Evolutionary conservation across 2,113 vertebrate species (phyloP).

Genomic region (Tinamus guttatus): DNA sequence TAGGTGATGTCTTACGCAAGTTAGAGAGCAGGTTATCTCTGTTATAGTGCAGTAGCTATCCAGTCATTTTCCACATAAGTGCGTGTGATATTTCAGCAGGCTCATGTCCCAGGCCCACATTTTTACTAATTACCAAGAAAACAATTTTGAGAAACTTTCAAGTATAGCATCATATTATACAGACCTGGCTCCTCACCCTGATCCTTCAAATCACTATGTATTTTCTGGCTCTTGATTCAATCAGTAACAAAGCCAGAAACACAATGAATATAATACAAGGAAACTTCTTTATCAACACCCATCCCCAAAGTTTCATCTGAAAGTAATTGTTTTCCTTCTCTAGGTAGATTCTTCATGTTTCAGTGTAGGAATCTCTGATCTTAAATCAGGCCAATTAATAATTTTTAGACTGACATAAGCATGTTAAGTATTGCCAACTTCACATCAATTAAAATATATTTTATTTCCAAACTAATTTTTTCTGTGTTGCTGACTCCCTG

Average conservation of each 20-base stretch:
- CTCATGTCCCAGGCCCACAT: neutral
- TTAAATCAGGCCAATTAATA: slow-evolving; percentile 40
- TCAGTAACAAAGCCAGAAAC: slow-evolving; percentile 68
- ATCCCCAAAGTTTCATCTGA: slow-evolving; percentile 50
- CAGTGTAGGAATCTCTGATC: slow-evolving; percentile 35
- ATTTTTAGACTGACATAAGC: slow-evolving; percentile 17
- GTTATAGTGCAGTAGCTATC: neutral
- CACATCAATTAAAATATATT: slow-evolving; percentile 15
- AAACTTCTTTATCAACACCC: slow-evolving; percentile 71
- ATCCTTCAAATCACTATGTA: slow-evolving; percentile 7
- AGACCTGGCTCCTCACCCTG: slow-evolving; percentile 41
- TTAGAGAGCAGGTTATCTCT: fast-evolving
- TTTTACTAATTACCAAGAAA: neutral
- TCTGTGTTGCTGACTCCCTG: neutral
- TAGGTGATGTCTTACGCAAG: neutral
- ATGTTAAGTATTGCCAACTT: slow-evolving; percentile 28
- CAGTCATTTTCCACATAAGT: neutral
- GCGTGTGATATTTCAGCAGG: neutral
- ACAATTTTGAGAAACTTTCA: neutral
- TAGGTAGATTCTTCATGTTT: neutral
- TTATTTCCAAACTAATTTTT: slow-evolving; percentile 29
- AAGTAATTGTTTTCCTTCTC: slow-evolving; percentile 51
- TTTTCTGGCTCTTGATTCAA: slow-evolving; percentile 49
- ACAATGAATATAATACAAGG: slow-evolving; percentile 63
- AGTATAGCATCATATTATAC: neutral